Conservation (phyloP, 2,113 vertebrate species). For the Candoia aspera region DNA sequence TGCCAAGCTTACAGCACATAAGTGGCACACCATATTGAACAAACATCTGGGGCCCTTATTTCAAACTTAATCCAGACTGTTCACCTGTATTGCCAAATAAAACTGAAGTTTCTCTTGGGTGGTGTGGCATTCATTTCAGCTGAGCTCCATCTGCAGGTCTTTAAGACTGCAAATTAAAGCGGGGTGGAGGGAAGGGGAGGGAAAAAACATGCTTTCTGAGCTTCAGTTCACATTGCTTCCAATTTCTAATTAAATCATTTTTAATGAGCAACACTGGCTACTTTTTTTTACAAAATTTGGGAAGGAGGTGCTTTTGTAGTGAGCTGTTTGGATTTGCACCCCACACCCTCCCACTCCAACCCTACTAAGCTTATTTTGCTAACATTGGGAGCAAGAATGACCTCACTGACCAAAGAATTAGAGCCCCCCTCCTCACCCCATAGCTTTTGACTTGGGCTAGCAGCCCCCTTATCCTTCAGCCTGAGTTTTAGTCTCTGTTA, state of each 20-base stretch:
- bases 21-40: slow-evolving; percentile 71
- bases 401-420: slow-evolving; percentile 70
- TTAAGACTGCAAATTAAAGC: slow-evolving; percentile 40
- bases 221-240: slow-evolving; percentile 11
- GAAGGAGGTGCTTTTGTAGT: slow-evolving; percentile 26
- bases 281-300: slow-evolving; percentile 9
- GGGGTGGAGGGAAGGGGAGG: neutral
- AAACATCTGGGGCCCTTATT: slow-evolving; percentile 71
- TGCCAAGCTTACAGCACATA: slow-evolving; percentile 46
- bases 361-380: slow-evolving; percentile 30
- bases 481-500: slow-evolving; percentile 14
- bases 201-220: slow-evolving; percentile 5
- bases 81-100: slow-evolving; percentile 74
- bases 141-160: slow-evolving; percentile 58
- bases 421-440: slow-evolving; percentile 47
- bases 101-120: slow-evolving; percentile 67
- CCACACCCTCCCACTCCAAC: neutral
- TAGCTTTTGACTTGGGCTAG: slow-evolving; percentile 57
- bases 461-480: slow-evolving; percentile 48
- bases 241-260: slow-evolving; percentile 53
- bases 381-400: slow-evolving; percentile 51
- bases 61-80: slow-evolving; percentile 70
- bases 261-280: slow-evolving; percentile 33
- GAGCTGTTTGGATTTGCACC: slow-evolving; percentile 22
- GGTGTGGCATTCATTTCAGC: slow-evolving; percentile 40